These are phyloP conservation scores for Folsomia manolachei DNA, from an alignment of 2,888 invertebrate genomes.

Conservation along the genomic window DNA sequence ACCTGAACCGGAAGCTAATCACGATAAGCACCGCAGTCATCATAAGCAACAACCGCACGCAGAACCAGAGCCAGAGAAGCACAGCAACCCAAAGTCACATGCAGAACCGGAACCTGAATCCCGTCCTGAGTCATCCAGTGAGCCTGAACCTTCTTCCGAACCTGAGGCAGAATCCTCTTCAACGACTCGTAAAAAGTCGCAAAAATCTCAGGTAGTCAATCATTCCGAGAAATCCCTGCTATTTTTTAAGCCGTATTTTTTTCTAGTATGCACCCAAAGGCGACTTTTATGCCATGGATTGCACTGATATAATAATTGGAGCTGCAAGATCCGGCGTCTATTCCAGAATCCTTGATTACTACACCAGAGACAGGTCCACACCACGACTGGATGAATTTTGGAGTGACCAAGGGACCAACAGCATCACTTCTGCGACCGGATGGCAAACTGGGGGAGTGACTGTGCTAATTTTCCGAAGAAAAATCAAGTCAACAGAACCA, in stretches of 20 bases:
- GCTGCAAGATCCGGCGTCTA: slow-evolving; percentile 72
- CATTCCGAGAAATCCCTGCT: not conserved
- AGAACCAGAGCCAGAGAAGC: slow-evolving; percentile 18
- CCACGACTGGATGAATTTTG: slow-evolving; percentile 81
- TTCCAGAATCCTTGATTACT: slow-evolving; percentile 83
- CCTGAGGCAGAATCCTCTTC: no score
- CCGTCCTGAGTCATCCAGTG: not conserved
- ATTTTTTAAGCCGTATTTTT: no score
- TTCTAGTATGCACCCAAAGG: slow-evolving; percentile 65
- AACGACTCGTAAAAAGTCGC: no score
- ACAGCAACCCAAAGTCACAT: not conserved
- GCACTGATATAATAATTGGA: slow-evolving; percentile 90
- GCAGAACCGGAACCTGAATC: slow-evolving; percentile 21
- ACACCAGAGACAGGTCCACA: slow-evolving; percentile 86
- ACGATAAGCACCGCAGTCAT: not conserved
- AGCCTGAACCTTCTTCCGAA: not conserved
- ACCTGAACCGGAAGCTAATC: no score
- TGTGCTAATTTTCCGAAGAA: slow-evolving; percentile 83
- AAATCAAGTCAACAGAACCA: slow-evolving; percentile 59
- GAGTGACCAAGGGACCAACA: slow-evolving; percentile 73
- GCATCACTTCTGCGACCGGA: slow-evolving; percentile 81
- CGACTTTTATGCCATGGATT: slow-evolving; percentile 93
- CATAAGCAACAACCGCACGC: not conserved
- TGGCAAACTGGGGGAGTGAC: slow-evolving; percentile 80
- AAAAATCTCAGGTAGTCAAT: not conserved